Evolutionary conservation across 2,888 invertebrate genomes (phyloP), one percentile per base, ranked within the genome.

Genomic region (Iselma pallidipennis): DNA sequence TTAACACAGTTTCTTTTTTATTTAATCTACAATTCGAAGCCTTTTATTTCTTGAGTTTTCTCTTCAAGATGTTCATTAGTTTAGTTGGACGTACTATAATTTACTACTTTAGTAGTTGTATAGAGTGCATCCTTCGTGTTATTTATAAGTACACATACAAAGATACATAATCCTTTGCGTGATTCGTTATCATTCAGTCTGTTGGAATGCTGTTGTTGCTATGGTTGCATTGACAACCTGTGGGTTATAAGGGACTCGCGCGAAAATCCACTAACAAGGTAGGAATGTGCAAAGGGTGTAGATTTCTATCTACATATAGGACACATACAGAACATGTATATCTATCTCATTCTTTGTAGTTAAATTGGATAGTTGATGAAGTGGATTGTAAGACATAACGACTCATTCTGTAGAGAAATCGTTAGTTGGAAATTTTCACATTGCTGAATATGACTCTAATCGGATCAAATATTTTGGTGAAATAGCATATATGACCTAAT

Each of bases 131-230:
- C 49, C 52, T 45, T 53, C 31, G 54, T 53, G 57, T 54, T 37
- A 53, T 51, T 54, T 45, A 31, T 9, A 45, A 55, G 31, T 62
- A 58, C 55, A 61, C 16, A 31, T 6, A 51, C 19, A 28, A 49
- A 49, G 25, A 49, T 25, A 49, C 50, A 50, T 50, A 58, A 58
- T 62, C 57, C 50, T 58, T 57, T 33, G 59, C 56, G 42, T 59
- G 59, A 26, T 58, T 62, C 50, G 31, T 26, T 28, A 26, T 59
- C 59, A 59, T 59, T 50, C 56, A 53, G 26, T 49, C 28, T 45
- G 60, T 26, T 29, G 61, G 59, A 59, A 63, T 57, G 57, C 59
- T 59, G 59, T 55, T 59, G 63, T 64, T 64, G 60, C 60, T 51
- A 64, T 64, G 60, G 64, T 49, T 58, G 55, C 64, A 49, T 55